A percentile compares a stretch with the other conserved stretches of the same genome.
Conservation (phyloP, 1,140 invertebrate species). For the Reticulitermes speratus region DNA sequence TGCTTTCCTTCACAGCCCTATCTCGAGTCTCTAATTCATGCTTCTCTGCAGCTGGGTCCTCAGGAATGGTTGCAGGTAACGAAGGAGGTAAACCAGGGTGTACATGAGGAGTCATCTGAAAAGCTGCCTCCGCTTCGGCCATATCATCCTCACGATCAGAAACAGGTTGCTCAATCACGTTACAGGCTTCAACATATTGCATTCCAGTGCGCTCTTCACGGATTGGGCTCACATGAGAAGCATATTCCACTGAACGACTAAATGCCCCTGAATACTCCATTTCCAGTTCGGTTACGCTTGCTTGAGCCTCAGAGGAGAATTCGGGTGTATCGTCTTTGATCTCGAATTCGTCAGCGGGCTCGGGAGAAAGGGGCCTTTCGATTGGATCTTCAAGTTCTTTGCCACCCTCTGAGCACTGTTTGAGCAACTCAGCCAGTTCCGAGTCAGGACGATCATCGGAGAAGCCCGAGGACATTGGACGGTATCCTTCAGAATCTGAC, state of each 20-base stretch:
- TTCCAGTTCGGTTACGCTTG: conserved; percentile 42
- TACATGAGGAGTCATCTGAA: conserved; percentile 50
- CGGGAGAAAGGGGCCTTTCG: conserved; percentile 53
- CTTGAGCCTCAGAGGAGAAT: conserved; percentile 42
- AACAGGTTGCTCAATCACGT: background rate
- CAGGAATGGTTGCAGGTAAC: conserved; percentile 52
- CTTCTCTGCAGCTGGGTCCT: conserved; percentile 55
- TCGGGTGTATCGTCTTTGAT: conserved; percentile 46
- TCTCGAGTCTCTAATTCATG: conserved; percentile 51
- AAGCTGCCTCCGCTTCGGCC: conserved; percentile 53
- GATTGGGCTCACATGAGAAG: conserved; percentile 41
- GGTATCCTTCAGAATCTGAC: conserved; percentile 45
- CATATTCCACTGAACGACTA: conserved; percentile 40
- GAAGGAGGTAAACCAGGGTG: conserved; percentile 45
- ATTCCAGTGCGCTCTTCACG: conserved; percentile 37
- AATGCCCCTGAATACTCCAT: conserved; percentile 40
- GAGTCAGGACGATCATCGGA: conserved; percentile 49
- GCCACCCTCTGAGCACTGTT: conserved; percentile 43
- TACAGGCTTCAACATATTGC: conserved; percentile 27
- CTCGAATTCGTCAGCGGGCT: conserved; percentile 47
- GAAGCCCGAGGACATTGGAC: conserved; percentile 43
- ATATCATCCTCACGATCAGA: conserved; percentile 44
- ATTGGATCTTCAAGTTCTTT: conserved; percentile 49
- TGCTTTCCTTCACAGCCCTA: conserved; percentile 50
- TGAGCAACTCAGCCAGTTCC: conserved; percentile 47